Base-by-base conservation (phyloP, 1,140 invertebrate genomes). In the Dolichoris vasculosae region DNA sequence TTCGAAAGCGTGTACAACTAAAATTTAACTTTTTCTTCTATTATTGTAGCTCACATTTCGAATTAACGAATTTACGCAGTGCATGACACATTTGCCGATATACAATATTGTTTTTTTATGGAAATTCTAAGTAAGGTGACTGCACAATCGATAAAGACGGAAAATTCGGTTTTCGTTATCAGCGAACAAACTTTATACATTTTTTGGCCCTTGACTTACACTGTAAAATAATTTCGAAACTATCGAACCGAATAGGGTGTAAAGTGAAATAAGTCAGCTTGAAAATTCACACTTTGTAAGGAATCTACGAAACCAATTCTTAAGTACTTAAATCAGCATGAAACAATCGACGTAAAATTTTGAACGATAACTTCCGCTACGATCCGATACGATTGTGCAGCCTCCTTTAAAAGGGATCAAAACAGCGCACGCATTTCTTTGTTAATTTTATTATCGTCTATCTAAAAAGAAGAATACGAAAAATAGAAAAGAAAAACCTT, bases 41-140 rank as follows among this genome's bases (percentile, higher is more conserved):
- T n/a, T 26, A 43, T 38, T 73, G 20, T 73, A n/a, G 40, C 69
- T 43, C 3, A 73, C 9, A 73, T 23, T 73, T 73, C 2, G 8
- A 43, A 73, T 73, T 73, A 32, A 73, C 38, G 38, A 23, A 71
- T 73, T 73, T 23, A 73, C 69, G 38, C 38, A 73, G 40, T 73
- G 69, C 38, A 73, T n/a, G 23, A 73, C 8, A n/a, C 69, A 43
- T 43, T 40, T 40, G 20, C 13, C 38, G 6, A 40, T 73, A 40
- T n/a, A 43, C 15, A 73, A 43, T 79, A 51, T 30, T 79, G 13
- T 20, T 79, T 40, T 63, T 79, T 59, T 75, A 55, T 76, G 38
- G 51, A 75, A 59, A 83, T 75, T 73, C 30, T 40, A 64, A 40
- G 40, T 7, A 46, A 76, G 82, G 82, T 76, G 55, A 83, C 71